Conservation (phyloP, 1,140 invertebrate species). For the Aphaenogaster ashmeadi region DNA sequence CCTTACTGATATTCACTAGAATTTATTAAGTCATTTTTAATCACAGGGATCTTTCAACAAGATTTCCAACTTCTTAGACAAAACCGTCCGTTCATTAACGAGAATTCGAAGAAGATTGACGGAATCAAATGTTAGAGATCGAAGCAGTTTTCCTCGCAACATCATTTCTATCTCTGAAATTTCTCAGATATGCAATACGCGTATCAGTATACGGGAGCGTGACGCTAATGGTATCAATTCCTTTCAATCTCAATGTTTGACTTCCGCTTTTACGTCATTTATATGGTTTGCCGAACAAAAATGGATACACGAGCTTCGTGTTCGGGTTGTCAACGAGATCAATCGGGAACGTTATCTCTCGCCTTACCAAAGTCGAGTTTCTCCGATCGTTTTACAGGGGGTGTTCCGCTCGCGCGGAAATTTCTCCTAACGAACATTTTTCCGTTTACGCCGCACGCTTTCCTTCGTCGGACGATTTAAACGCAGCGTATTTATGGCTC, state of each 20-base stretch:
- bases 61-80: neutral
- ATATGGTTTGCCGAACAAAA: conserved; percentile 35
- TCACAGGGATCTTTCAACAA: neutral
- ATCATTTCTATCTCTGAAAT: conserved; percentile 19
- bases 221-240: conserved; percentile 55
- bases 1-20: neutral
- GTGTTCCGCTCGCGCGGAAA: conserved; percentile 7
- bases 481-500: conserved; percentile 67
- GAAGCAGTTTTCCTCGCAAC: neutral
- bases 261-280: conserved; percentile 59
- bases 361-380: conserved; percentile 14
- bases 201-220: conserved; percentile 37
- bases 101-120: neutral
- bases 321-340: conserved; percentile 41
- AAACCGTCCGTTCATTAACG: neutral
- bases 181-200: conserved; percentile 36
- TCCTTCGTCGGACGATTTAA: conserved; percentile 58
- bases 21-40: neutral
- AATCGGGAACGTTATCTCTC: conserved; percentile 35
- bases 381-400: conserved; percentile 2
- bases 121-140: neutral
- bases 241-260: conserved; percentile 50
- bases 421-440: conserved; percentile 60
- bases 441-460: conserved; percentile 55
- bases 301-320: conserved; percentile 52